Conservation (phyloP, 2,888 invertebrate species). For the Idaea biselata region DNA sequence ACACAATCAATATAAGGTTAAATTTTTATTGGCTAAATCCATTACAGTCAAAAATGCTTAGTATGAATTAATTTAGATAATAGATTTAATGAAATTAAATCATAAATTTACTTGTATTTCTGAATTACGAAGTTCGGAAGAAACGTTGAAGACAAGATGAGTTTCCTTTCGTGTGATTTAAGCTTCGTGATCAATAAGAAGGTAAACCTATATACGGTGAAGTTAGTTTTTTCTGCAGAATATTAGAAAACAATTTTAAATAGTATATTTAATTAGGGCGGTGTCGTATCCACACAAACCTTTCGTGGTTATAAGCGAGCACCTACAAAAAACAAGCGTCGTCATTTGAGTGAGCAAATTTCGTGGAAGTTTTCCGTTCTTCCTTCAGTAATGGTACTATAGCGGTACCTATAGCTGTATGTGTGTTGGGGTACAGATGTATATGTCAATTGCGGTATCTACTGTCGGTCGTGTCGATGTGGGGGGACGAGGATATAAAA, state of each 20-base stretch:
- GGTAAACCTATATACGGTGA: too few species aligned
- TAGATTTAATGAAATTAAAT: too few species aligned
- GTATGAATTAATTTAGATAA: too few species aligned
- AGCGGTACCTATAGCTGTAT: slow-evolving; percentile 43
- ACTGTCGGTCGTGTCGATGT: background rate
- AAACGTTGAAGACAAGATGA: too few species aligned
- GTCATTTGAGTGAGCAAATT: slow-evolving; percentile 79
- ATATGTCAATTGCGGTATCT: slow-evolving; percentile 40
- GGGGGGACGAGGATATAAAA: background rate
- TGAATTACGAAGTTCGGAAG: too few species aligned
- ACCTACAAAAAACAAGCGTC: slow-evolving; percentile 78
- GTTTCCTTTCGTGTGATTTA: too few species aligned
- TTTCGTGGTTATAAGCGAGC: slow-evolving; percentile 62
- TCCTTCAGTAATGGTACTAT: slow-evolving; percentile 47
- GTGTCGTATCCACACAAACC: slow-evolving; percentile 48
- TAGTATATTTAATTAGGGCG: slow-evolving; percentile 34
- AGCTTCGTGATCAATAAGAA: too few species aligned
- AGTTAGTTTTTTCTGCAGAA: too few species aligned
- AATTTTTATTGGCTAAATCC: too few species aligned
- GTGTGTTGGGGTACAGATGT: slow-evolving; percentile 26
- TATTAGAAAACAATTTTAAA: background rate
- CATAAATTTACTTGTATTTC: too few species aligned
- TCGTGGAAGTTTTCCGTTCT: slow-evolving; percentile 76
- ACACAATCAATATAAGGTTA: too few species aligned
- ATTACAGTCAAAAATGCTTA: too few species aligned